These are phyloP conservation scores for Drosophila bifasciata DNA, from an alignment of 1,140 invertebrate genomes.

Conservation along the genomic window DNA sequence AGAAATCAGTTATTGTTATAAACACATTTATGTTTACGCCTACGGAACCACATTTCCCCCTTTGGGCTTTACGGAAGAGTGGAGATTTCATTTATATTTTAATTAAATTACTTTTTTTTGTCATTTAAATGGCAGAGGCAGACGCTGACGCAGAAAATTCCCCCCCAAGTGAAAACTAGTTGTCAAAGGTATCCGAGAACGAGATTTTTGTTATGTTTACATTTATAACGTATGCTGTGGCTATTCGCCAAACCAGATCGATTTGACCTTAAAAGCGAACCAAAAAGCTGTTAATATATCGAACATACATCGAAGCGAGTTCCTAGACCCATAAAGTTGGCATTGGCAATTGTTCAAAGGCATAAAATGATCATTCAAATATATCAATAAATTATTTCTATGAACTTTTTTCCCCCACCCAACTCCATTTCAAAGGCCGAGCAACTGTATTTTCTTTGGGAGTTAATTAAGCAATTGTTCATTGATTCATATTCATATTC, in stretches of 20 bases:
- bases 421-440: too few species aligned
- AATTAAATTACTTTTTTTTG: constrained; percentile 39
- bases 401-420: neutral
- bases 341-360: constrained; percentile 20
- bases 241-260: constrained; percentile 42
- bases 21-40: too few species aligned
- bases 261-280: constrained; percentile 48
- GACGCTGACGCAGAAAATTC: constrained; percentile 11
- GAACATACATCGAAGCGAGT: constrained; percentile 16
- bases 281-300: constrained; percentile 38
- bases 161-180: constrained; percentile 36
- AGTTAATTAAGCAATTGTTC: constrained; percentile 19
- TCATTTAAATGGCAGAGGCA: constrained; percentile 34
- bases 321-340: constrained; percentile 13
- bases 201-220: constrained; percentile 31
- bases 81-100: neutral
- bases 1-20: neutral
- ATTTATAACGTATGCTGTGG: constrained; percentile 39
- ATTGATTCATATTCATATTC: constrained; percentile 1
- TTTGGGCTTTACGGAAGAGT: constrained; percentile 18
- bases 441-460: constrained; percentile 14
- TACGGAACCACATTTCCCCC: neutral
- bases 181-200: constrained; percentile 29
- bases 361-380: constrained; percentile 14
- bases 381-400: constrained; percentile 26